phyloP scores from a whole-genome alignment of 2,888 invertebrate genomes.

The Chromoteleia sp. region DNA sequence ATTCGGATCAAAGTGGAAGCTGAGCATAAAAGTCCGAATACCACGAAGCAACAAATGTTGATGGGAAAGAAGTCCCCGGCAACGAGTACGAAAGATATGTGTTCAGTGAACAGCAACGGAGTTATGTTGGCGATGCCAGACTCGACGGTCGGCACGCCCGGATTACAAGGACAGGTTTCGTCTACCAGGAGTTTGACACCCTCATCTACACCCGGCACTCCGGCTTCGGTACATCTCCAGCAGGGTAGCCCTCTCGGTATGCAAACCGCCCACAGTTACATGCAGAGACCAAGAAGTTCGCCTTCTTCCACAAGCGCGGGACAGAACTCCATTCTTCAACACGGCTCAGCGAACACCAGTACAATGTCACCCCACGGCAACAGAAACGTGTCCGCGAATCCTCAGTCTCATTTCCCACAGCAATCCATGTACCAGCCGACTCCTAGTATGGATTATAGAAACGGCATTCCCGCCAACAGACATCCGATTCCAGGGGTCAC shows the following conservation, averaged over 20 bases:
- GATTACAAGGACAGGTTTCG: slow-evolving; percentile 84
- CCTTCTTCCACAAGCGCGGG: slow-evolving; percentile 87
- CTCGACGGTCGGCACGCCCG: slow-evolving; percentile 85
- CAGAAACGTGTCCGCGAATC: slow-evolving; percentile 74
- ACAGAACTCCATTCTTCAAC: slow-evolving; percentile 86
- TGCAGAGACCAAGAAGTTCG: slow-evolving; percentile 88
- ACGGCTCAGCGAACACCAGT: slow-evolving; percentile 82
- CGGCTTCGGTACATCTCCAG: slow-evolving; percentile 87
- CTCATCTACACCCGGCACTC: slow-evolving; percentile 88
- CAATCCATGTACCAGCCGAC: slow-evolving; percentile 80
- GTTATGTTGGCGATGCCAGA: slow-evolving; percentile 85
- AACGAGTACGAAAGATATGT: slow-evolving; percentile 84
- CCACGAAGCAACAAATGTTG: slow-evolving; percentile 79
- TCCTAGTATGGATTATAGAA: slow-evolving; percentile 79
- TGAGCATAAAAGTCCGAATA: slow-evolving; percentile 84
- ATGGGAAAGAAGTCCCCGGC: slow-evolving; percentile 86
- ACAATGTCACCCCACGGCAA: slow-evolving; percentile 78
- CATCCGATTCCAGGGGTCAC: slow-evolving; percentile 75
- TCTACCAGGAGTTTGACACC: slow-evolving; percentile 88
- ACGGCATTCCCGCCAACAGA: slow-evolving; percentile 77
- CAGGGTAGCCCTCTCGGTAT: slow-evolving; percentile 87
- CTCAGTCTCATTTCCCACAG: slow-evolving; percentile 80
- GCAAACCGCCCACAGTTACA: slow-evolving; percentile 85
- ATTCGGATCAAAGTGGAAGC: slow-evolving; percentile 85
- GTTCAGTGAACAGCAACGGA: slow-evolving; percentile 82